phyloP scores from a whole-genome alignment of 1,140 invertebrate species.

The Bombus haemorrhoidalis region DNA sequence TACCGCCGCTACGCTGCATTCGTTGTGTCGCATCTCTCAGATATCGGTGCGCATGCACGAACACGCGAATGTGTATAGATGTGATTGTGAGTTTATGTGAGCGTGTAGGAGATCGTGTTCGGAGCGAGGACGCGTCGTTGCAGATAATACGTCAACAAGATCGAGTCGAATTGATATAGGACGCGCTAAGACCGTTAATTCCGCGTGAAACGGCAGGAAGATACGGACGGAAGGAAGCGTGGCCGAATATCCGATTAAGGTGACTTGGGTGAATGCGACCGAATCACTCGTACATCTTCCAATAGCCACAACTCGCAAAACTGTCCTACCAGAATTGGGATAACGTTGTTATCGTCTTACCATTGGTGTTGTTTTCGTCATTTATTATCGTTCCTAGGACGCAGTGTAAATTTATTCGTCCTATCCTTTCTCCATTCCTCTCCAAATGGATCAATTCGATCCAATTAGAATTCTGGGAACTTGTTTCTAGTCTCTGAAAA shows the following conservation, averaged over 20 bases:
- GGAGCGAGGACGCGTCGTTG: neutral
- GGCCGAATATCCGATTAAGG: conserved; percentile 22
- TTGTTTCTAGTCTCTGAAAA: neutral
- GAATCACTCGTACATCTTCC: conserved; percentile 30
- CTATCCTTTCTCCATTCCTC: neutral
- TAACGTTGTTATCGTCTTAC: conserved; percentile 19
- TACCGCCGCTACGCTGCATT: conserved; percentile 51
- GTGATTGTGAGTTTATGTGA: neutral
- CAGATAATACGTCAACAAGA: conserved; percentile 50
- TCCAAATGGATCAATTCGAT: neutral
- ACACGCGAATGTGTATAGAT: too few species aligned
- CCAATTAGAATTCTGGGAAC: neutral
- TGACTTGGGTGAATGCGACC: neutral
- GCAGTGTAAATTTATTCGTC: neutral
- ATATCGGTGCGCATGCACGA: conserved; percentile 23
- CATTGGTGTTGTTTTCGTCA: neutral
- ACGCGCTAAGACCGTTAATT: conserved; percentile 23
- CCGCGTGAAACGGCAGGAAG: conserved; percentile 3
- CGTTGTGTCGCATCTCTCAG: conserved; percentile 57
- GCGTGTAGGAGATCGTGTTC: neutral
- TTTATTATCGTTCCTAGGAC: neutral
- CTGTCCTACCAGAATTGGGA: neutral
- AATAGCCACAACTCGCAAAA: neutral
- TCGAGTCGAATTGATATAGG: conserved; percentile 39
- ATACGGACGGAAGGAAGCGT: neutral